phyloP scores from a whole-genome alignment of 53 echinoderm and acorn worm genomes.

The Echinarachnius parma region DNA sequence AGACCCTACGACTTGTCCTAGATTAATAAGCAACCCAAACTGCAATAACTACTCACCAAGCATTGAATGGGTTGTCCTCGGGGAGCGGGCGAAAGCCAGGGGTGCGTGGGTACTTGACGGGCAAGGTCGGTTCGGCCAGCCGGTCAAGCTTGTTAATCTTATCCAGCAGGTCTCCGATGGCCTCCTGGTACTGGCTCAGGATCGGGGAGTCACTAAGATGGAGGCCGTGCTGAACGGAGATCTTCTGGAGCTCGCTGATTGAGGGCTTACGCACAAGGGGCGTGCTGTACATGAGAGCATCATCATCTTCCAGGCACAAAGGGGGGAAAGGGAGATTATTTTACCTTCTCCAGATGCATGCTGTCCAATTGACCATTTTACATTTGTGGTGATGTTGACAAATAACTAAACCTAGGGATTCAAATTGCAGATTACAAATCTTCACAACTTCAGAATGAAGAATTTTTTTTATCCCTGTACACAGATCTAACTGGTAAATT shows the following conservation, averaged over 20 bases:
- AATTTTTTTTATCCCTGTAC: too few species aligned
- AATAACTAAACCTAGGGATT: too few species aligned
- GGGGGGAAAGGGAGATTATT: too few species aligned
- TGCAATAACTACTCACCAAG: slow-evolving; percentile 59
- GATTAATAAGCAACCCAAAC: too few species aligned
- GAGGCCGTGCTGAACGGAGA: slow-evolving; percentile 19
- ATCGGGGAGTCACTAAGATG: slow-evolving; percentile 1
- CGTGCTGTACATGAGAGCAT: slow-evolving; percentile 7
- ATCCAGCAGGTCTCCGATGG: slow-evolving; percentile 42
- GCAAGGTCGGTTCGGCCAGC: slow-evolving; percentile 64
- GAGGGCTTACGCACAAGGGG: slow-evolving; percentile 34
- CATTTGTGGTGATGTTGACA: too few species aligned
- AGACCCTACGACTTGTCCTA: too few species aligned
- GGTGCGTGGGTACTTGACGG: slow-evolving; percentile 71
- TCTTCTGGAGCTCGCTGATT: slow-evolving; percentile 36
- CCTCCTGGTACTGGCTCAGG: slow-evolving; percentile 38
- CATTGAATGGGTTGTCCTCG: slow-evolving; percentile 70
- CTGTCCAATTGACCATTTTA: too few species aligned
- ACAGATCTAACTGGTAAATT: too few species aligned
- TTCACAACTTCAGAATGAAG: too few species aligned
- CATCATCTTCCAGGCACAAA: neutral
- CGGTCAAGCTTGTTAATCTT: slow-evolving; percentile 40
- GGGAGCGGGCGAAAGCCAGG: slow-evolving; percentile 64
- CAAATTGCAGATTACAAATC: too few species aligned
- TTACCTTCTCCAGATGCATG: too few species aligned